Evolutionary conservation across 1,140 invertebrate species (phyloP), one percentile per base, ranked within the genome.

Genomic region (Drosophila kepulauana): DNA sequence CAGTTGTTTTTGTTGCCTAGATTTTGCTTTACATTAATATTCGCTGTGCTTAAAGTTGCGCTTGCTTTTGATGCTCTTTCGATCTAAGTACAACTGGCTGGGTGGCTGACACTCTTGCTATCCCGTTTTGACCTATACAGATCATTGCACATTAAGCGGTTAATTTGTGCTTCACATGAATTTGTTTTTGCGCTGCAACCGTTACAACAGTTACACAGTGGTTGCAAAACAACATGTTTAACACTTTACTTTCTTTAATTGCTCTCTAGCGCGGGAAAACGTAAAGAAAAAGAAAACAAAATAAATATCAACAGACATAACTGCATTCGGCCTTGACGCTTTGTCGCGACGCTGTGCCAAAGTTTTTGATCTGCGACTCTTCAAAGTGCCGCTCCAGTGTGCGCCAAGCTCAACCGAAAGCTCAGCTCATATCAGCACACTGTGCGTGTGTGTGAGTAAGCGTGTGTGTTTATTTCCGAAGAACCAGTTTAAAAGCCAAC

Each of bases 401-500:
- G 33, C 30, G 33, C 30, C 59, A 62, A 61, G 65, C 68, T 71
- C 46, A 38, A 25, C 70, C 43, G 15, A 84, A 82, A 82, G 75
- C 82, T 72, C 25, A 5, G n/a, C 70, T 52, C 51, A 74, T 61
- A 81, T 80, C 66, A 71, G 63, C 80, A 75, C 57, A 54, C 28
- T 28, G 28, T n/a, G n/a, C 13, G 38, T 62, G 59, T 20, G 15
- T 51, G 38, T 16, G 52, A 33, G 4, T 58, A 20, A 59, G 11
- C 20, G 35, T 84, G 48, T 20, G 16, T 68, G 13, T 78, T 62
- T 58, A 41, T 75, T 68, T 61, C 62, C 69, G 81, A 58, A 77
- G 64, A 87, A 87, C 84, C 84, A 51, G 84, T 87, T 87, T 87
- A 35, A 54, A 54, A 63, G 35, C 25, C 57, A 70, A 67, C 16